Conservation (phyloP, 2,888 invertebrate species). For the Atherix ibis region DNA sequence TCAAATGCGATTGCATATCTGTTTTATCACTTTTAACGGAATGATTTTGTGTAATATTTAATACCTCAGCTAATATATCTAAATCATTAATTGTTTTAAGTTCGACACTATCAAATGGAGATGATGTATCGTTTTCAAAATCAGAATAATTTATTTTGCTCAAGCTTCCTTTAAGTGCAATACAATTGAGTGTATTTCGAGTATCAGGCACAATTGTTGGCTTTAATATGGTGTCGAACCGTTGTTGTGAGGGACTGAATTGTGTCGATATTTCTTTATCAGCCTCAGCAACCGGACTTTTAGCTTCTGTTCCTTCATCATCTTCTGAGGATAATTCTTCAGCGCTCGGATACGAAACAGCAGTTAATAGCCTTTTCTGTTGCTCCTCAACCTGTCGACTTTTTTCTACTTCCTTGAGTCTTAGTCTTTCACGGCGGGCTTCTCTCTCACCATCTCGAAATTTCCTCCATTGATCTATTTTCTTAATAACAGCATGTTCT, state of each 20-base stretch:
- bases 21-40: conserved; percentile 6
- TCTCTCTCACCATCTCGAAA: conserved; percentile 46
- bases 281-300: neutral
- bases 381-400: conserved; percentile 40
- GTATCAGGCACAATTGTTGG: conserved; percentile 24
- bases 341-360: conserved; percentile 44
- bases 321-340: conserved; percentile 38
- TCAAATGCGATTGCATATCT: neutral
- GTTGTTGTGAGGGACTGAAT: conserved; percentile 14
- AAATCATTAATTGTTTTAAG: conserved; percentile 84
- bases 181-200: conserved; percentile 1
- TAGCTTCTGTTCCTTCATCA: conserved; percentile 6
- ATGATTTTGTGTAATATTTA: conserved; percentile 31
- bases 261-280: neutral
- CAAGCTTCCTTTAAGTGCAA: conserved; percentile 10
- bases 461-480: conserved; percentile 53
- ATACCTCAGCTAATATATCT: conserved; percentile 73
- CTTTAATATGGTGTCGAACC: conserved; percentile 29
- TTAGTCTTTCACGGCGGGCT: conserved; percentile 43
- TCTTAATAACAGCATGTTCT: conserved; percentile 54
- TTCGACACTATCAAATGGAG: conserved; percentile 87
- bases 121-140: conserved; percentile 82
- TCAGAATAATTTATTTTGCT: conserved; percentile 44
- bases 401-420: conserved; percentile 40
- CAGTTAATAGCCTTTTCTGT: conserved; percentile 39